phyloP scores from a whole-genome alignment of 1,140 invertebrate species.

The Bombus vancouverensis region DNA sequence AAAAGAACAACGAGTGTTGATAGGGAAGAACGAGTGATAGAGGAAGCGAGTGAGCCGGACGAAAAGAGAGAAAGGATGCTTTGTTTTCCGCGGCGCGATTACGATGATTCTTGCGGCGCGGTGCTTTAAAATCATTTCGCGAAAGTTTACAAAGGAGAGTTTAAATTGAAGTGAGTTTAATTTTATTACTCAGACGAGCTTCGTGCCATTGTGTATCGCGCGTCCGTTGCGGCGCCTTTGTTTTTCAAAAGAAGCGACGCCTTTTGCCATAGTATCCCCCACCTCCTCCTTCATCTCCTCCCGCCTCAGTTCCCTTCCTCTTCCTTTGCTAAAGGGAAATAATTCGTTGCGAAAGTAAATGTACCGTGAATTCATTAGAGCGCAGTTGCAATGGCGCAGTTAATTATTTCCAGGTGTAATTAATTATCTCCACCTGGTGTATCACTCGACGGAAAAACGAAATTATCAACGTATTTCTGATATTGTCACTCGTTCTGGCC shows the following conservation, averaged over 20 bases:
- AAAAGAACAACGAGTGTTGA: background rate
- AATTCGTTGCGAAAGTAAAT: slow-evolving; percentile 49
- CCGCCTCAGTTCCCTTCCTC: background rate
- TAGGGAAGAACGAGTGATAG: too few species aligned
- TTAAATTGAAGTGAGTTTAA: slow-evolving; percentile 46
- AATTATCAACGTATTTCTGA: slow-evolving; percentile 21
- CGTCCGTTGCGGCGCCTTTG: slow-evolving; percentile 22
- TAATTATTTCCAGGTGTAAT: slow-evolving; percentile 53
- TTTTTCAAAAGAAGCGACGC: slow-evolving; percentile 30
- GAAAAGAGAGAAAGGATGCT: background rate
- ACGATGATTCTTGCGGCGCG: slow-evolving; percentile 42
- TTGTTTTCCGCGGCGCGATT: slow-evolving; percentile 16
- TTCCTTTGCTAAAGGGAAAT: slow-evolving; percentile 9
- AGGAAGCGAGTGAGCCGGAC: background rate
- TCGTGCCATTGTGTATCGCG: slow-evolving; percentile 1
- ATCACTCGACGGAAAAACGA: slow-evolving; percentile 13
- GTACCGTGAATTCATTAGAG: slow-evolving; percentile 52
- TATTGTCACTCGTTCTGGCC: background rate
- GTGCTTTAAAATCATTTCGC: slow-evolving; percentile 35
- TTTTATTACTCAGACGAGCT: slow-evolving; percentile 28
- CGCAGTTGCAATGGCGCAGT: slow-evolving; percentile 40
- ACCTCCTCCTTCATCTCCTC: background rate
- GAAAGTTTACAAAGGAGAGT: slow-evolving; percentile 32
- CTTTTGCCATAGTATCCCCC: background rate
- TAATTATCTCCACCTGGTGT: slow-evolving; percentile 43